A percentile compares a stretch with the other conserved stretches of the same genome.
Conservation (phyloP, 2,797 vertebrate species). For the Acanthiza pusilla region DNA sequence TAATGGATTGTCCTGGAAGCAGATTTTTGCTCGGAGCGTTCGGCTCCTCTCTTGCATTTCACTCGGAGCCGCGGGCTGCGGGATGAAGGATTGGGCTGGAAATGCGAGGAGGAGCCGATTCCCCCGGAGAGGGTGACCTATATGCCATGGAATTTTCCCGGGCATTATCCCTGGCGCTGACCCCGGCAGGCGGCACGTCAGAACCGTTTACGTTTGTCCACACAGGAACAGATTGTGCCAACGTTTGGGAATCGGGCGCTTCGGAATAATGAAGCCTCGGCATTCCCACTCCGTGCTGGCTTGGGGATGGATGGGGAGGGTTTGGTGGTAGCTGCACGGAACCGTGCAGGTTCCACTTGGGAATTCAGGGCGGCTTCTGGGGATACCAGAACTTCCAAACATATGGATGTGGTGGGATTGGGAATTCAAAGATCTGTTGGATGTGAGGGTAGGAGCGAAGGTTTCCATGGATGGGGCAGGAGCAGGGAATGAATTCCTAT, state of each 20-base stretch:
- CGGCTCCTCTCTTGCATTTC: constrained; percentile 80
- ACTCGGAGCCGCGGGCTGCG: constrained; percentile 81
- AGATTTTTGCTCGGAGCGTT: constrained; percentile 95
- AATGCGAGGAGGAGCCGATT: constrained; percentile 71
- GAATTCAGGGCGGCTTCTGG: constrained; percentile 23
- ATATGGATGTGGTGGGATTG: neutral
- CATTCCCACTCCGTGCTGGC: constrained; percentile 15
- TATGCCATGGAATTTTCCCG: constrained; percentile 72
- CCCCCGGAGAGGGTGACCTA: constrained; percentile 79
- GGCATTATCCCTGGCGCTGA: constrained; percentile 73
- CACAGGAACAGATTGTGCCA: too few relatives aligned
- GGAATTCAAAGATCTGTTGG: neutral
- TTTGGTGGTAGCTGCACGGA: too few relatives aligned
- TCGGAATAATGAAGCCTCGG: constrained; percentile 58
- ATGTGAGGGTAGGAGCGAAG: too few relatives aligned
- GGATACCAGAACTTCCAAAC: neutral
- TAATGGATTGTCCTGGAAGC: constrained; percentile 99
- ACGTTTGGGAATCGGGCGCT: neutral
- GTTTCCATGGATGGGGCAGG: neutral
- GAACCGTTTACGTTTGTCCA: constrained; percentile 71
- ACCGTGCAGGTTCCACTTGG: neutral
- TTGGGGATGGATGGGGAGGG: too few relatives aligned
- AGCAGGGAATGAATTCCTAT: neutral
- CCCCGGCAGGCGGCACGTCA: constrained; percentile 75
- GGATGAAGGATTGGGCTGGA: constrained; percentile 85